These are phyloP conservation scores for Griposia aprilina DNA, from an alignment of 2,888 invertebrate species.

Conservation along the genomic window DNA sequence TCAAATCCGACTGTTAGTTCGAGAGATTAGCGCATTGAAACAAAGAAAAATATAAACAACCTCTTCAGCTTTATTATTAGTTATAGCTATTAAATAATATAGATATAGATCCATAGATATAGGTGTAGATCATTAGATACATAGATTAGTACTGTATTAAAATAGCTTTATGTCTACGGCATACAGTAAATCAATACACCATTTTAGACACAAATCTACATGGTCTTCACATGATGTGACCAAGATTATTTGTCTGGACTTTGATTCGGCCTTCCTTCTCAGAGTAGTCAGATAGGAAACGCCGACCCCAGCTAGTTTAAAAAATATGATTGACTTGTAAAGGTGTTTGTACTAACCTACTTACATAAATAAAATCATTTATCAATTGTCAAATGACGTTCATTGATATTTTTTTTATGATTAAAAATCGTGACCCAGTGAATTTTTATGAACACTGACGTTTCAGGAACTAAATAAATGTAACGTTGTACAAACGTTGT, in stretches of 20 bases:
- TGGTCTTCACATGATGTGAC: too few relatives aligned
- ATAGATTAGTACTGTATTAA: neutral
- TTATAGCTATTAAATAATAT: too few relatives aligned
- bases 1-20: neutral
- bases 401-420: neutral
- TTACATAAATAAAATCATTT: too few relatives aligned
- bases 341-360: too few relatives aligned
- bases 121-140: too few relatives aligned
- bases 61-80: neutral
- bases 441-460: too few relatives aligned
- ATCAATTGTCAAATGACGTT: neutral
- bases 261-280: too few relatives aligned
- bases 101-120: neutral
- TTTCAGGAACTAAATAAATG: constrained; percentile 1
- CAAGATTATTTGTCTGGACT: too few relatives aligned
- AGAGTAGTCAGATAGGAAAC: too few relatives aligned
- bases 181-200: neutral
- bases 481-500: neutral
- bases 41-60: neutral
- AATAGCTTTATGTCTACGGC: neutral
- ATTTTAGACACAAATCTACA: too few relatives aligned
- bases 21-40: neutral
- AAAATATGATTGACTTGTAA: too few relatives aligned
- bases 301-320: too few relatives aligned
- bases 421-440: neutral